A percentile compares a stretch with the other conserved stretches of the same genome.
These are phyloP conservation scores for Hexactinellida sp. DNA, from an alignment of 37 sponge, comb jelly and placozoan genomes.

Conservation along the genomic window DNA sequence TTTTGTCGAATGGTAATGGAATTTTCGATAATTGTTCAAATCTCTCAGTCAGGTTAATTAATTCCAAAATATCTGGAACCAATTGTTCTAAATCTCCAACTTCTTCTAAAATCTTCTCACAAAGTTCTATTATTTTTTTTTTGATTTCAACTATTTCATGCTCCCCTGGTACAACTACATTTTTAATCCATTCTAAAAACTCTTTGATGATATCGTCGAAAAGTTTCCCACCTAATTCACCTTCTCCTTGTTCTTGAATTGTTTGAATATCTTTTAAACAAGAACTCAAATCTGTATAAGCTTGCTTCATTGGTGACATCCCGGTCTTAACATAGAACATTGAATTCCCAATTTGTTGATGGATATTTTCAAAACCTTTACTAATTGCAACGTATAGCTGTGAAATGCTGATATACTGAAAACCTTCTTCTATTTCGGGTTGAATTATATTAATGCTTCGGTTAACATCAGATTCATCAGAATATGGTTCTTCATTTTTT, in stretches of 20 bases:
- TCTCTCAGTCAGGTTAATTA: neutral
- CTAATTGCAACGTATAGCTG: neutral
- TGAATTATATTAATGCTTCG: neutral
- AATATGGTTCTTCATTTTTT: constrained; percentile 11
- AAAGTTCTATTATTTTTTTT: neutral
- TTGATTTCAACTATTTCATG: neutral
- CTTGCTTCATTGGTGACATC: neutral
- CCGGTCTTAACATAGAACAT: neutral
- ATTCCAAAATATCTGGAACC: neutral
- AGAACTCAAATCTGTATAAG: neutral
- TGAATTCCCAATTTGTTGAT: neutral
- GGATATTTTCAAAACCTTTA: neutral
- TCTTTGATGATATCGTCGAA: neutral
- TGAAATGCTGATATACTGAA: neutral
- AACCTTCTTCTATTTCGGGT: neutral
- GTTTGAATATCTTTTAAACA: neutral
- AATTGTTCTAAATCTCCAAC: neutral
- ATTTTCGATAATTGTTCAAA: neutral
- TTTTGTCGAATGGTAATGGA: neutral
- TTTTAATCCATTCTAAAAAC: neutral
- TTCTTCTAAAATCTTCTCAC: neutral
- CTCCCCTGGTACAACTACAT: neutral
- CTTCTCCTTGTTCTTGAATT: constrained; percentile 1
- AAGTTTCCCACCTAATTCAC: neutral
- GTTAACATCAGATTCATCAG: neutral